Base-by-base conservation (phyloP, 2,113 vertebrate genomes). In the Brachypodius melanocephalos region DNA sequence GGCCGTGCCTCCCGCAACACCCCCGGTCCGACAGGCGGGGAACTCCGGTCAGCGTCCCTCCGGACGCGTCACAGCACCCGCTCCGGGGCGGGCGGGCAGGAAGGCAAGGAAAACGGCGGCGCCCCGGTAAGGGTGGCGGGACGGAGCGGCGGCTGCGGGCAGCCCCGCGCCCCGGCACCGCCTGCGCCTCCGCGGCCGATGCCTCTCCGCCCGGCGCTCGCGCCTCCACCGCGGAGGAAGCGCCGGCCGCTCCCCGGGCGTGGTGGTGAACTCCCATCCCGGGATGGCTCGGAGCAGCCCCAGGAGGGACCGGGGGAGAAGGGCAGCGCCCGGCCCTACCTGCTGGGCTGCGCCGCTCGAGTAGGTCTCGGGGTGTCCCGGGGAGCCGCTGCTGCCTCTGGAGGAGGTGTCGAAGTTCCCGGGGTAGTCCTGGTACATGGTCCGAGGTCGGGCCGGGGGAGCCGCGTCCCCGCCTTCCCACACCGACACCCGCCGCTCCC, bases 351-450 rank as follows among this genome's bases (percentile, higher is more conserved):
- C 98, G 97, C 98, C 98, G 97, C 98, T 98, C 78, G 98, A 98
- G 97, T 99, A 99, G 86, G 98, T 98, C 97, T 99, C 99, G 94
- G 98, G 98, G 91, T 98, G 98, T 94, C 98, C 98, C 96, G 99
- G 99, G 94, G 99, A 99, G 91, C 98, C 98, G 98, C 99, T 99
- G 98, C 99, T 99, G 98, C 99, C 98, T 97, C 99, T 99, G 98
- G 99, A 99, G 96, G 99, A 99, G 95, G 99, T 99, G 98, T 99
- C 99, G 98, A 99, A 99, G 98, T 98, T 99, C 98, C 98, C 98
- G 97, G 98, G 98, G 98, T 99, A 99, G 97, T 99, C 99, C 98
- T 99, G 99, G 98, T 99, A 99, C 99, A 99, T 99, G 98, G 98
- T 99, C 99, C 98, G 98, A 95, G 96, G 96, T 97, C 96, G 97